Evolutionary conservation across 2,113 vertebrate genomes (phyloP).

Genomic region (Mirounga angustirostris): DNA sequence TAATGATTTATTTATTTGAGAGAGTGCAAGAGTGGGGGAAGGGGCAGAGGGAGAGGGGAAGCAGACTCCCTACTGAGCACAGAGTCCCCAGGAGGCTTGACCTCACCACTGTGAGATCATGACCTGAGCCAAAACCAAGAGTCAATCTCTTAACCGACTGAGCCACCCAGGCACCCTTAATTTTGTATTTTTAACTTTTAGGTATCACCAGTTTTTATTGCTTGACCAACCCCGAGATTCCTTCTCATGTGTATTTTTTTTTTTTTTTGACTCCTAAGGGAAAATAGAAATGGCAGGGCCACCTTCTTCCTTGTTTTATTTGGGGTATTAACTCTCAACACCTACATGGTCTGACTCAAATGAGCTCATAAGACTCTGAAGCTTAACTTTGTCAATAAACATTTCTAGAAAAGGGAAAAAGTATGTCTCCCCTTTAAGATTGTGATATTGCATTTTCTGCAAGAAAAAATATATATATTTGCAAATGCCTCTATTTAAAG

Average conservation of each 20-base stretch:
- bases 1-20: no score
- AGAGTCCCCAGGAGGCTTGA: no score
- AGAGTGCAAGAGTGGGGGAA: no score
- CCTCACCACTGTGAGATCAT: no score
- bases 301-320: background rate
- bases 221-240: background rate
- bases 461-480: background rate
- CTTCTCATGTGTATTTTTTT: background rate
- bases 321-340: conserved; percentile 8
- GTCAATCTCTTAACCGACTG: no score
- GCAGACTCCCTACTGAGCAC: no score
- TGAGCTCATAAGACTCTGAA: background rate
- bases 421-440: background rate
- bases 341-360: background rate
- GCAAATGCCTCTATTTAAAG: conserved; percentile 10
- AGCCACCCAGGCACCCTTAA: no score
- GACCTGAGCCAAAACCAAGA: no score
- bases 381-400: conserved; percentile 40
- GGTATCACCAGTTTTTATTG: background rate
- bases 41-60: no score
- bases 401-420: conserved; percentile 16
- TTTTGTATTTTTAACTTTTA: background rate
- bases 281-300: background rate
- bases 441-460: background rate
- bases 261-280: background rate